Percentiles rank a stretch among this genome's conserved stretches.
Conservation (phyloP, 1,140 invertebrate genomes). For the Bicyclus anynana region DNA sequence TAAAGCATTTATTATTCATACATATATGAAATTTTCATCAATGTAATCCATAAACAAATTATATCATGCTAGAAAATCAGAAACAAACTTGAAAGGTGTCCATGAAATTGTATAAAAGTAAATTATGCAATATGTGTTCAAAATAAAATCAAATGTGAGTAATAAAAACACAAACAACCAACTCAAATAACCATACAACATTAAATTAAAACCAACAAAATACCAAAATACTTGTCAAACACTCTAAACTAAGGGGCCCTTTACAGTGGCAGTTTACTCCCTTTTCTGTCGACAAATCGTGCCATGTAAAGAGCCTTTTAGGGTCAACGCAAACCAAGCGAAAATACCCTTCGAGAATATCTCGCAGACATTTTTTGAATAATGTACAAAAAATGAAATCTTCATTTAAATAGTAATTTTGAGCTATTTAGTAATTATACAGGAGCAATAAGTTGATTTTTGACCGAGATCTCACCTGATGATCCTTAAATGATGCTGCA, state of each 20-base stretch:
- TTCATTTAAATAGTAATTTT: too few species aligned
- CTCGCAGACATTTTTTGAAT: not conserved
- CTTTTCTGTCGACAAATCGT: not conserved
- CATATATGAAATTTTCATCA: too few species aligned
- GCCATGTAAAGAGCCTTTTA: not conserved
- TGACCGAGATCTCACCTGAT: too few species aligned
- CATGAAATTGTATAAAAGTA: not conserved
- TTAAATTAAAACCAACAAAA: not conserved
- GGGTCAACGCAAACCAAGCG: not conserved
- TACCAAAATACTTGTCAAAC: not conserved
- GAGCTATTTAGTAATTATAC: too few species aligned
- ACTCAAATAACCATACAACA: too few species aligned
- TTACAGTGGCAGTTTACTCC: not conserved
- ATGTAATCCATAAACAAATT: too few species aligned
- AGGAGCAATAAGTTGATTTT: too few species aligned
- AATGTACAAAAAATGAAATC: too few species aligned
- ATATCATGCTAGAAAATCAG: not conserved
- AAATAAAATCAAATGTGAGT: conserved; percentile 1
- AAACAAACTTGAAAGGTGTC: not conserved
- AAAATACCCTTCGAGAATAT: not conserved
- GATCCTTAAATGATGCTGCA: too few species aligned
- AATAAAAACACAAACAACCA: conserved; percentile 9
- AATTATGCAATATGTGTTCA: not conserved
- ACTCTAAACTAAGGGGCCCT: not conserved
- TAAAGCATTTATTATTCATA: too few species aligned